Evolutionary conservation across 2,888 invertebrate genomes (phyloP).

Genomic region (Apodemia mormo): DNA sequence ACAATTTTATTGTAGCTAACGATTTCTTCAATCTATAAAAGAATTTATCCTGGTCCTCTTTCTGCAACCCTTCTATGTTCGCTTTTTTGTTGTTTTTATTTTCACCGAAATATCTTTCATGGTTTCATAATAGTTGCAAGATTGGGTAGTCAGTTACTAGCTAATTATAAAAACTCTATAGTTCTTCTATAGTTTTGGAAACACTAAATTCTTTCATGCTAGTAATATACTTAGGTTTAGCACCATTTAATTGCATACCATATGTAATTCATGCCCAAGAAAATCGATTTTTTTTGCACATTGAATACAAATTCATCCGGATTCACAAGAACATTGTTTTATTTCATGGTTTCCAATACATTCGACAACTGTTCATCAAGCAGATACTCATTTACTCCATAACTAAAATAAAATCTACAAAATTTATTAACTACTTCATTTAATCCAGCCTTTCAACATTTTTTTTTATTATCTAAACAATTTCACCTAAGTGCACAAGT

Average conservation of each 20-base stretch:
- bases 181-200: conserved; percentile 37
- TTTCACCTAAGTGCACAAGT: conserved; percentile 20
- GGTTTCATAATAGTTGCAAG: conserved; percentile 39
- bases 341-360: conserved; percentile 31
- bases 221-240: conserved; percentile 37
- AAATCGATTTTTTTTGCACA: conserved; percentile 28
- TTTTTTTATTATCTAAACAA: no score
- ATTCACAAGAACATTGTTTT: conserved; percentile 35
- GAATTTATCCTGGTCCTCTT: conserved; percentile 23
- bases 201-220: conserved; percentile 29
- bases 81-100: conserved; percentile 26
- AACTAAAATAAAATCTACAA: background rate
- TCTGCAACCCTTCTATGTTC: conserved; percentile 31
- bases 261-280: conserved; percentile 37
- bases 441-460: no score
- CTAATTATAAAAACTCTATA: conserved; percentile 43
- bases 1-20: conserved; percentile 21
- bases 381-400: conserved; percentile 24
- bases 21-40: no score
- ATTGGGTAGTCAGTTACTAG: conserved; percentile 40
- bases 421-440: conserved; percentile 11
- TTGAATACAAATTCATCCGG: conserved; percentile 33
- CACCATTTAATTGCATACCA: conserved; percentile 29
- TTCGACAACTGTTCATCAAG: conserved; percentile 30
- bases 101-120: conserved; percentile 28